These are phyloP conservation scores for Ceuthmochares aereus DNA, from an alignment of 2,113 vertebrate genomes.

Conservation along the genomic window DNA sequence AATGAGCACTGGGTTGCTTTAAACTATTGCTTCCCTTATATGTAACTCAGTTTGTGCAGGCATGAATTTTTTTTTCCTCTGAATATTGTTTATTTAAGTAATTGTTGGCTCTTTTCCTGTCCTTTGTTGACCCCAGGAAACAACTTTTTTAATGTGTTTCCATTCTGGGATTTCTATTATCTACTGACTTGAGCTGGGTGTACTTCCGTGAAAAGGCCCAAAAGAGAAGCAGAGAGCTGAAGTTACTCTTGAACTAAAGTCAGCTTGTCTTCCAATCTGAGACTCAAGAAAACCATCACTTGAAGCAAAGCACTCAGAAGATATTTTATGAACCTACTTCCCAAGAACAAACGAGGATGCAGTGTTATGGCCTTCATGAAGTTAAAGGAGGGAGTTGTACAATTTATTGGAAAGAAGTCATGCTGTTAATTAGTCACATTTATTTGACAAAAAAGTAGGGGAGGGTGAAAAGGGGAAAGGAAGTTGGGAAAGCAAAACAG, in stretches of 20 bases:
- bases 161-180: constrained; percentile 69
- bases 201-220: constrained; percentile 42
- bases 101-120: constrained; percentile 72
- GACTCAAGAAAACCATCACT: background rate
- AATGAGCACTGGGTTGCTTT: background rate
- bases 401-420: background rate
- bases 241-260: constrained; percentile 43
- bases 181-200: constrained; percentile 33
- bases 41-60: background rate
- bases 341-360: background rate
- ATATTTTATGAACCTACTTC: background rate
- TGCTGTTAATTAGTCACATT: constrained; percentile 44
- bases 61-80: background rate
- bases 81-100: constrained; percentile 64
- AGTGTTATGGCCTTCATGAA: background rate
- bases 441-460: constrained; percentile 11
- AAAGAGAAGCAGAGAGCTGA: constrained; percentile 23
- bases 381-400: background rate
- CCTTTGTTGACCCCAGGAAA: constrained; percentile 76
- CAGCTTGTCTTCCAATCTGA: background rate
- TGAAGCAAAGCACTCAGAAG: constrained; percentile 4
- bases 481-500: constrained; percentile 33
- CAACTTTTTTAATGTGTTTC: constrained; percentile 60
- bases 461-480: constrained; percentile 31
- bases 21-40: background rate